These are phyloP conservation scores for Naja naja DNA, from an alignment of 2,113 vertebrate genomes.

Conservation along the genomic window DNA sequence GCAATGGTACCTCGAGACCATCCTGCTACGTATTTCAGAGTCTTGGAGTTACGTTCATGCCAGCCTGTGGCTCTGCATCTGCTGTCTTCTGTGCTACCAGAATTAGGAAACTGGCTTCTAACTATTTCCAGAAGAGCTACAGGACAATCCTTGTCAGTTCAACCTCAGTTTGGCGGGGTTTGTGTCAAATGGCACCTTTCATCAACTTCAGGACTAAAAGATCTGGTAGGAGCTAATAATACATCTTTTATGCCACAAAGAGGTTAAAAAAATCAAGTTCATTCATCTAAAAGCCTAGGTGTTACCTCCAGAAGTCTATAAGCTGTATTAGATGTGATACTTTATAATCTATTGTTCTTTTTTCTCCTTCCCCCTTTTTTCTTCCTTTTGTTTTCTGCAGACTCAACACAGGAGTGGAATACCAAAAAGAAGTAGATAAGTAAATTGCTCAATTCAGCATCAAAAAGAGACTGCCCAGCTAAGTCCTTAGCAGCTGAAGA, in stretches of 20 bases:
- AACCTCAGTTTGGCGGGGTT: not conserved
- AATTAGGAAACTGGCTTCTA: not conserved
- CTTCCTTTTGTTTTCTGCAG: not conserved
- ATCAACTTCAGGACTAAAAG: not conserved
- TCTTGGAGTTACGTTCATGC: not conserved
- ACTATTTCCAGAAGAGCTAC: not conserved
- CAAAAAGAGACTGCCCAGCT: not conserved
- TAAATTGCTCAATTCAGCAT: not conserved
- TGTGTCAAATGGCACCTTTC: not conserved
- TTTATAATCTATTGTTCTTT: no score
- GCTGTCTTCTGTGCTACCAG: not conserved
- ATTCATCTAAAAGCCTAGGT: not conserved
- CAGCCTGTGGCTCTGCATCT: not conserved
- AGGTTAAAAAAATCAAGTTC: not conserved
- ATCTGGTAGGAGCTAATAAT: not conserved
- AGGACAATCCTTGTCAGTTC: not conserved
- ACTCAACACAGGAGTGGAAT: not conserved
- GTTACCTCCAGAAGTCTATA: not conserved
- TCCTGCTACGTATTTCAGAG: not conserved
- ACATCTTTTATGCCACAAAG: not conserved
- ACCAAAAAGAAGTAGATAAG: not conserved
- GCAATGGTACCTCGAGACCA: not conserved
- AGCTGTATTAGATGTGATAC: not conserved
- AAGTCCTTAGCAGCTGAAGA: not conserved
- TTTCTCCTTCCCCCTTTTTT: not conserved